Percentiles rank a stretch among this genome's conserved stretches.
phyloP scores from a whole-genome alignment of 2,113 vertebrate genomes.

The Microtus pennsylvanicus region DNA sequence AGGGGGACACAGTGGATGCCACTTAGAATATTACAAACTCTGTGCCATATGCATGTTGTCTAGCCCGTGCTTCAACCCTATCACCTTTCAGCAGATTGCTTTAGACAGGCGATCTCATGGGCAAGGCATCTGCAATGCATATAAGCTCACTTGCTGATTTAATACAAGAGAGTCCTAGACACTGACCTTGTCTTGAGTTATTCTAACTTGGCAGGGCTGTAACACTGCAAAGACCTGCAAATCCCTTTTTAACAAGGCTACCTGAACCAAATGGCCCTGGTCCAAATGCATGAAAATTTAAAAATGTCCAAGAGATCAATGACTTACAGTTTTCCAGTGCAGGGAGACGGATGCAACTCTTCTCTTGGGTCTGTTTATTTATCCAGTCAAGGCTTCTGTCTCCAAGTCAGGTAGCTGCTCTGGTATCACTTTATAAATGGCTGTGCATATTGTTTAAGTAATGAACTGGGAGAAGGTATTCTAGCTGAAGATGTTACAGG shows the following conservation, averaged over 20 bases:
- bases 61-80: constrained; percentile 88
- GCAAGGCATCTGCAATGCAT: constrained; percentile 92
- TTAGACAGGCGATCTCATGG: constrained; percentile 91
- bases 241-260: constrained; percentile 90
- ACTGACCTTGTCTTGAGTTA: constrained; percentile 90
- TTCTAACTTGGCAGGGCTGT: constrained; percentile 88
- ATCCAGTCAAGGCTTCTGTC: constrained; percentile 63
- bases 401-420: constrained; percentile 53
- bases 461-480: constrained; percentile 69
- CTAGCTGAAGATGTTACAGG: constrained; percentile 41
- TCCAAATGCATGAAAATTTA: constrained; percentile 87
- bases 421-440: constrained; percentile 78
- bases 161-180: constrained; percentile 91
- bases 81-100: constrained; percentile 92
- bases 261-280: constrained; percentile 84
- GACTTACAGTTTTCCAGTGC: constrained; percentile 69
- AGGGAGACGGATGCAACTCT: constrained; percentile 66
- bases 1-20: constrained; percentile 86
- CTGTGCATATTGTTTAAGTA: constrained; percentile 64
- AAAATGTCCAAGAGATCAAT: constrained; percentile 84
- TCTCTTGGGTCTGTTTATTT: constrained; percentile 68
- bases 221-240: constrained; percentile 88
- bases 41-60: constrained; percentile 91
- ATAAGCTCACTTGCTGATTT: constrained; percentile 90
- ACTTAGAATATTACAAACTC: constrained; percentile 89